Percentiles rank a stretch among this genome's conserved stretches.
Evolutionary conservation across 1,140 invertebrate genomes (phyloP).

Genomic region (Trialeurodes vaporariorum): DNA sequence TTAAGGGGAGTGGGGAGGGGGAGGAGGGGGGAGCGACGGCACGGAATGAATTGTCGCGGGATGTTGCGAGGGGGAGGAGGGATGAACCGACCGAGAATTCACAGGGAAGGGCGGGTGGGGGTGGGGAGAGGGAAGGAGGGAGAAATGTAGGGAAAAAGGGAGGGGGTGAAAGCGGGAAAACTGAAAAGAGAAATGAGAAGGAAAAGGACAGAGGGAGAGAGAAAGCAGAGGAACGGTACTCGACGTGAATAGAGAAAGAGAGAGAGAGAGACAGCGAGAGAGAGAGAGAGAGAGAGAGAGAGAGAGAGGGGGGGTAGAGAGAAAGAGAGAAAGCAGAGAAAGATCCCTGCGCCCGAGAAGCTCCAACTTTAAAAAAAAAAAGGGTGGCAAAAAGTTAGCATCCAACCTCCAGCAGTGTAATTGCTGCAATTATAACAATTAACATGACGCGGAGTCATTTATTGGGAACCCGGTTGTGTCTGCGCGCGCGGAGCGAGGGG

Average conservation of each 20-base stretch:
- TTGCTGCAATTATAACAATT: not conserved
- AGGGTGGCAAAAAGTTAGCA: constrained; percentile 15
- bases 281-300: constrained; percentile 8
- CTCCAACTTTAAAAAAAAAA: too few species aligned
- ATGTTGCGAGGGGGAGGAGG: constrained; percentile 18
- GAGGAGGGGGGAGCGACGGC: constrained; percentile 15
- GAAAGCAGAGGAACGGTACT: not conserved
- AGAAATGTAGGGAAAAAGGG: not conserved
- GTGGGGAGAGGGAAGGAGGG: constrained; percentile 12
- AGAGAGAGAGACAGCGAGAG: not conserved
- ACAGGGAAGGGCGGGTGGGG: constrained; percentile 7
- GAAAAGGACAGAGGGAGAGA: not conserved
- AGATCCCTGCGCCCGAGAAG: too few species aligned
- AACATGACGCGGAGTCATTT: not conserved
- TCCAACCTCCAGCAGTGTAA: constrained; percentile 13
- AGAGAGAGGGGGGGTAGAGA: not conserved
- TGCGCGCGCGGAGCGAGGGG: constrained; percentile 26
- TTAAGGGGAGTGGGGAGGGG: constrained; percentile 23
- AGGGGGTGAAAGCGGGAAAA: constrained; percentile 16
- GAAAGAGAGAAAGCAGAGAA: constrained; percentile 11
- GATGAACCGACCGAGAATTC: too few species aligned
- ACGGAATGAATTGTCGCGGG: constrained; percentile 16
- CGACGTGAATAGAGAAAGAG: not conserved
- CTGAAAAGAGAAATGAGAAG: constrained; percentile 18
- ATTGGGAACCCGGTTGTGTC: constrained; percentile 16